These are phyloP conservation scores for Falco concolor DNA, from an alignment of 2,797 vertebrate genomes.

Conservation along the genomic window DNA sequence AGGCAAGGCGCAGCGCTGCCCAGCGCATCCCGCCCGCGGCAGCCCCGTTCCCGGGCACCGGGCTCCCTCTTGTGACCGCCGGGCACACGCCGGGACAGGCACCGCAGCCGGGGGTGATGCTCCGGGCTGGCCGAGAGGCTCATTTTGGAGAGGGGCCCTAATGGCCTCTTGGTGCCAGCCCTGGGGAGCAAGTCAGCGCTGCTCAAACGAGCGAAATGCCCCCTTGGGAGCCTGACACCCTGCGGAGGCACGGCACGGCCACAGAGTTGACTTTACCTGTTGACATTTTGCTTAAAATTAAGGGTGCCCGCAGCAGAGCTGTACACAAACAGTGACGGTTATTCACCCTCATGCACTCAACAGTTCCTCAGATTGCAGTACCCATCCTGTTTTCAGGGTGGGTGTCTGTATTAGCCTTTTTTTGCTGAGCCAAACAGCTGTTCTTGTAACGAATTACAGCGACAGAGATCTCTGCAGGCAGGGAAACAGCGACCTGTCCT, in stretches of 20 bases:
- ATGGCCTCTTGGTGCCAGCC: accelerated
- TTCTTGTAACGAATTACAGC: neutral
- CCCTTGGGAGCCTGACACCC: neutral
- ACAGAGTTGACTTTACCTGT: too few species aligned
- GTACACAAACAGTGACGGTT: accelerated
- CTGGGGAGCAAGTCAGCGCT: neutral
- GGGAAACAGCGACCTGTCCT: neutral
- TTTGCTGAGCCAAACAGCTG: neutral
- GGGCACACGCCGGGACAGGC: too few species aligned
- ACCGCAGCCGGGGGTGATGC: neutral
- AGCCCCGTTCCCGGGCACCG: neutral
- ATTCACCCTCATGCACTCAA: neutral
- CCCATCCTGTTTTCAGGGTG: too few species aligned
- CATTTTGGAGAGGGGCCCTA: accelerated
- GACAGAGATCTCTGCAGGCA: accelerated
- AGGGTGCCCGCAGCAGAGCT: neutral
- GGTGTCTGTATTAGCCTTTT: neutral
- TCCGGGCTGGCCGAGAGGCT: accelerated
- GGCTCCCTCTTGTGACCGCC: conserved; percentile 20
- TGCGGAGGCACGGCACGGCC: accelerated
- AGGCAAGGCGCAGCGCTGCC: accelerated
- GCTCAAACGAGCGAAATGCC: accelerated
- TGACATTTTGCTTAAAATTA: neutral
- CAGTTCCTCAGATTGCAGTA: neutral
- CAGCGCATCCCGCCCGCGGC: neutral